A percentile compares a stretch with the other conserved stretches of the same genome.
Evolutionary conservation across 2,113 vertebrate genomes (phyloP).

Genomic region (Tautogolabrus adspersus): DNA sequence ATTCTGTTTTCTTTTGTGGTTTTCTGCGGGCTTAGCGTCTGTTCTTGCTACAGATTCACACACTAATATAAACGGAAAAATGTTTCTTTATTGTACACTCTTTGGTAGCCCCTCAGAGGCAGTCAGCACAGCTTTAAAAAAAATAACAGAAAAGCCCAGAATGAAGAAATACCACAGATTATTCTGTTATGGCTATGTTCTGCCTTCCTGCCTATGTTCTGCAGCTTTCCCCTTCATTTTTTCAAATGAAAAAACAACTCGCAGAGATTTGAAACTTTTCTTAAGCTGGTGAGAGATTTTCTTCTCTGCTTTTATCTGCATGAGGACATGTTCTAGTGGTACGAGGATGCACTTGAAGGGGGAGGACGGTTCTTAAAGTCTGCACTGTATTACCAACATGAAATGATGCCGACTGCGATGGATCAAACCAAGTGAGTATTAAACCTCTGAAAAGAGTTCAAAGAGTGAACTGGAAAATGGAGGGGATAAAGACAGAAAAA

Average conservation of each 20-base stretch:
- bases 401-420: not conserved
- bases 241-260: constrained; percentile 26
- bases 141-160: not conserved
- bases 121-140: not conserved
- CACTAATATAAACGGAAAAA: too few species aligned
- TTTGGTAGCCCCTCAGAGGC: not conserved
- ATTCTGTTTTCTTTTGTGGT: too few species aligned
- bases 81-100: constrained; percentile 16
- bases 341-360: not conserved
- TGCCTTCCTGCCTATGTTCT: not conserved
- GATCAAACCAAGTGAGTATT: constrained; percentile 1
- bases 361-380: not conserved
- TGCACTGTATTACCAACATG: constrained; percentile 5
- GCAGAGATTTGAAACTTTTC: constrained; percentile 12
- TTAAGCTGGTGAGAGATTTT: not conserved
- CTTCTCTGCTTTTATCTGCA: constrained; percentile 32
- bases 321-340: constrained; percentile 2
- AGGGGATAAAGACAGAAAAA: not conserved
- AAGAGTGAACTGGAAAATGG: not conserved
- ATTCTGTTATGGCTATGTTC: not conserved
- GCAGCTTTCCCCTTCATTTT: constrained; percentile 17
- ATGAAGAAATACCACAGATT: constrained; percentile 21
- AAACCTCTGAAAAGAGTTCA: constrained; percentile 3
- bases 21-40: too few species aligned
- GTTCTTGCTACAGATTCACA: too few species aligned